Conservation (phyloP, 2,888 invertebrate species). For the Meteorus cinctellus region DNA sequence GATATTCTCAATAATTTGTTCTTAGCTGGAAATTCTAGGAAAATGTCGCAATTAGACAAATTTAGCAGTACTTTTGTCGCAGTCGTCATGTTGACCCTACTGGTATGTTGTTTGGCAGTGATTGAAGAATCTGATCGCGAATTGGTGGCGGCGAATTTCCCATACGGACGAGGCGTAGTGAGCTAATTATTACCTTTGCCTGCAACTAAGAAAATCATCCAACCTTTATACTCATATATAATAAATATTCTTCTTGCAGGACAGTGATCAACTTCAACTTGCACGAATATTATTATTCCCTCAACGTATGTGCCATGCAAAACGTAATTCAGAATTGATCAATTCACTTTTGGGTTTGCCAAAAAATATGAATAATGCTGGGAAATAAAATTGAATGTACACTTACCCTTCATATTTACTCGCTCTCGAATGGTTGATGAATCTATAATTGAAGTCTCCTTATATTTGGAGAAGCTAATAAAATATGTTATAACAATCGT, state of each 20-base stretch:
- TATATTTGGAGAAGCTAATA: not conserved
- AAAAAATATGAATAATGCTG: constrained; percentile 84
- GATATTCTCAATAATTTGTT: not conserved
- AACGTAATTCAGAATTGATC: constrained; percentile 83
- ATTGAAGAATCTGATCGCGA: constrained; percentile 57
- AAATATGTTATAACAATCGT: constrained; percentile 1
- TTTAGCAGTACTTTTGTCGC: constrained; percentile 45
- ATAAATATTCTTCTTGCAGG: constrained; percentile 55
- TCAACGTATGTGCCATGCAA: constrained; percentile 72
- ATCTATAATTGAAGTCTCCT: not conserved
- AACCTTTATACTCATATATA: not conserved
- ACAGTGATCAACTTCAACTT: constrained; percentile 60
- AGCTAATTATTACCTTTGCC: constrained; percentile 1
- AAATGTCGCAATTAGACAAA: constrained; percentile 11
- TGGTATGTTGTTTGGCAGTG: constrained; percentile 40
- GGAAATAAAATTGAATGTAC: constrained; percentile 73
- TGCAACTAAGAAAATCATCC: not conserved
- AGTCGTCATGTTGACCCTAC: constrained; percentile 48
- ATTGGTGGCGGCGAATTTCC: constrained; percentile 48
- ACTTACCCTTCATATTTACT: not conserved
- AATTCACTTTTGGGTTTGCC: constrained; percentile 85
- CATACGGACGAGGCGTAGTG: constrained; percentile 50
- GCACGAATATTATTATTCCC: constrained; percentile 61
- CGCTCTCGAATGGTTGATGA: not conserved
- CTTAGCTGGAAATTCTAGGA: not conserved